phyloP scores from a whole-genome alignment of 2,888 invertebrate genomes.

The Parnassius orleans region DNA sequence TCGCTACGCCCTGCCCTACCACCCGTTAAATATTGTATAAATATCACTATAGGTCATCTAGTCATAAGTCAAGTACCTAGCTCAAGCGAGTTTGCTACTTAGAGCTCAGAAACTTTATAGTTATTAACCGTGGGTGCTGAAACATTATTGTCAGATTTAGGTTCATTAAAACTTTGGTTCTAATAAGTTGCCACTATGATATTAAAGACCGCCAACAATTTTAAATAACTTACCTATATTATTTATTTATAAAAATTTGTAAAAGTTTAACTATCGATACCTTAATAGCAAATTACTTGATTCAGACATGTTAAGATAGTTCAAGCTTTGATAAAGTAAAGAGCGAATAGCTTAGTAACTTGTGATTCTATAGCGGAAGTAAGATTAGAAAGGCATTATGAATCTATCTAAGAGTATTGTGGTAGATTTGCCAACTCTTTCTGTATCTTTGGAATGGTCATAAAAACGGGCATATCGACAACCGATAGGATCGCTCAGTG shows the following conservation, averaged over 20 bases:
- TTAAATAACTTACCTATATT: too few species aligned
- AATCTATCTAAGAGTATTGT: conserved; percentile 33
- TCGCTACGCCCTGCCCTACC: conserved; percentile 64
- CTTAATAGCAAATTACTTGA: too few species aligned
- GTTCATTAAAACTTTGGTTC: too few species aligned
- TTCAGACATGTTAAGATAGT: too few species aligned
- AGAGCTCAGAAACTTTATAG: too few species aligned
- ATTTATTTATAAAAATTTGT: too few species aligned
- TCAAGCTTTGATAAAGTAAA: background rate
- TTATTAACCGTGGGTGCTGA: too few species aligned
- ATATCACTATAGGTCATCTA: conserved; percentile 66
- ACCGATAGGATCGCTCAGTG: conserved; percentile 73
- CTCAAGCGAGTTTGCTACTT: conserved; percentile 40
- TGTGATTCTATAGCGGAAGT: conserved; percentile 9
- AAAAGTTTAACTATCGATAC: too few species aligned
- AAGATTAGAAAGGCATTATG: conserved; percentile 21
- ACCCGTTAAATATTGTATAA: conserved; percentile 52
- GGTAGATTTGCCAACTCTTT: conserved; percentile 56
- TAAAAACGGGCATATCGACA: conserved; percentile 73
- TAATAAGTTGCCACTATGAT: too few species aligned
- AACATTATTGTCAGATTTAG: too few species aligned
- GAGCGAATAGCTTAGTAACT: conserved; percentile 1
- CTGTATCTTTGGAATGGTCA: conserved; percentile 60
- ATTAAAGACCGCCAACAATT: too few species aligned
- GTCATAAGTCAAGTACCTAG: conserved; percentile 39